phyloP scores from a whole-genome alignment of 2,113 vertebrate species.

The Gopherus flavomarginatus region DNA sequence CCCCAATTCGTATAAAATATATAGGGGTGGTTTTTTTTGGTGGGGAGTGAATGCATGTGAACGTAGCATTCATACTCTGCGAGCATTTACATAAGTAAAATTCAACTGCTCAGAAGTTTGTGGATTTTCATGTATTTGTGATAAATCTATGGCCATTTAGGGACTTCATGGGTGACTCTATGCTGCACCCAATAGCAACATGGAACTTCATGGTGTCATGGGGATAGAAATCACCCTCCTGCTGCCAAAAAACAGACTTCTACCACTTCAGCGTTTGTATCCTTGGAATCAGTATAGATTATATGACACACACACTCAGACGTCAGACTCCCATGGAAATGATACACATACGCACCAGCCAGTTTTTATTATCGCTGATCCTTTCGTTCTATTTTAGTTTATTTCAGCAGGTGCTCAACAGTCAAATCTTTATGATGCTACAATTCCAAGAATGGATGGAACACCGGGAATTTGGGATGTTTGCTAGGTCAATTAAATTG shows the following conservation, averaged over 20 bases:
- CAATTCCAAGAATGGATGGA: background rate
- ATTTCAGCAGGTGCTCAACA: background rate
- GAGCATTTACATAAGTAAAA: background rate
- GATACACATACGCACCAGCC: background rate
- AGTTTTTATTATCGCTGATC: rapidly evolving
- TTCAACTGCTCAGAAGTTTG: background rate
- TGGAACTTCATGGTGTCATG: background rate
- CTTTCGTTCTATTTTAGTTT: background rate
- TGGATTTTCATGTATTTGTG: background rate
- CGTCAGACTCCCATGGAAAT: background rate
- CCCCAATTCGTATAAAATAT: background rate
- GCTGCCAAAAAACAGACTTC: rapidly evolving
- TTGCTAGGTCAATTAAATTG: background rate
- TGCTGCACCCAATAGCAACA: background rate
- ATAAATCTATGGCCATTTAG: background rate
- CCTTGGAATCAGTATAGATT: background rate
- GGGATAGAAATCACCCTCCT: background rate
- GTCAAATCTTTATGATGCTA: rapidly evolving
- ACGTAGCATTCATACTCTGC: background rate
- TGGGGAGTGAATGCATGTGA: background rate
- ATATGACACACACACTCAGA: background rate
- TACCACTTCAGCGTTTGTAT: background rate
- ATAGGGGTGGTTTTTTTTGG: background rate
- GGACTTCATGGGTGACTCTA: background rate
- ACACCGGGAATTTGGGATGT: background rate